Percentiles rank a stretch among this genome's conserved stretches.
phyloP scores from a whole-genome alignment of 2,888 invertebrate species.

The Lordiphosa fenestrarum region DNA sequence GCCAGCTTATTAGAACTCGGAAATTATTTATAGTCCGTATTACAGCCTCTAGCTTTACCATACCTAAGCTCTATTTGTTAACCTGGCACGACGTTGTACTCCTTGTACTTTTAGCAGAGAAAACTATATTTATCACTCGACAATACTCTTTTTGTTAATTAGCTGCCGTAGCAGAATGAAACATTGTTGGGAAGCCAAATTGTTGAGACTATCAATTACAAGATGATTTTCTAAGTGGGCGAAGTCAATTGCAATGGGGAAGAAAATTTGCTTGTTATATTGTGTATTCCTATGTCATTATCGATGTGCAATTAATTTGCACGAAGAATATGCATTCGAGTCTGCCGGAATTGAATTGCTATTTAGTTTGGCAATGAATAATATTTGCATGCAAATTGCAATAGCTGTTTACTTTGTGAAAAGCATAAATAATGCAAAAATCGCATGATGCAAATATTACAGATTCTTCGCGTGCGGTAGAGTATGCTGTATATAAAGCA shows the following conservation, averaged over 20 bases:
- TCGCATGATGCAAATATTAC: not conserved
- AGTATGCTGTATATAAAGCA: constrained; percentile 25
- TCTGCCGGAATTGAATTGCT: constrained; percentile 62
- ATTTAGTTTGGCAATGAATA: constrained; percentile 39
- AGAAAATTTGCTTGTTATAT: constrained; percentile 13
- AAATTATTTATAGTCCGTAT: too few relatives aligned
- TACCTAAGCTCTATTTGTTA: too few relatives aligned
- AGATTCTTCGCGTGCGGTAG: constrained; percentile 5
- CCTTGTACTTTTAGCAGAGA: too few relatives aligned
- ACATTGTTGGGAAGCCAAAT: constrained; percentile 14
- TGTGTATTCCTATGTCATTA: constrained; percentile 28
- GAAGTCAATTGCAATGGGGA: constrained; percentile 60
- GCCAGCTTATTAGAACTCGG: too few relatives aligned
- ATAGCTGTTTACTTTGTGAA: constrained; percentile 25
- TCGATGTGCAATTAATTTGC: constrained; percentile 18
- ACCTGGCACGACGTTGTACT: too few relatives aligned
- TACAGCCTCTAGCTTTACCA: too few relatives aligned
- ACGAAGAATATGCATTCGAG: constrained; percentile 12
- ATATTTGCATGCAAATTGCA: constrained; percentile 63
- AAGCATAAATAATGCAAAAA: constrained; percentile 11
- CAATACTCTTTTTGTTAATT: constrained; percentile 20
- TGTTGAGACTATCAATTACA: constrained; percentile 18
- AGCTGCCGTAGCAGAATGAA: not conserved
- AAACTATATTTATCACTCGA: too few relatives aligned
- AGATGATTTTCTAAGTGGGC: constrained; percentile 34